Percentiles rank a stretch among this genome's conserved stretches.
These are phyloP conservation scores for Daphoenositta chrysoptera DNA, from an alignment of 2,113 vertebrate genomes.

Conservation along the genomic window DNA sequence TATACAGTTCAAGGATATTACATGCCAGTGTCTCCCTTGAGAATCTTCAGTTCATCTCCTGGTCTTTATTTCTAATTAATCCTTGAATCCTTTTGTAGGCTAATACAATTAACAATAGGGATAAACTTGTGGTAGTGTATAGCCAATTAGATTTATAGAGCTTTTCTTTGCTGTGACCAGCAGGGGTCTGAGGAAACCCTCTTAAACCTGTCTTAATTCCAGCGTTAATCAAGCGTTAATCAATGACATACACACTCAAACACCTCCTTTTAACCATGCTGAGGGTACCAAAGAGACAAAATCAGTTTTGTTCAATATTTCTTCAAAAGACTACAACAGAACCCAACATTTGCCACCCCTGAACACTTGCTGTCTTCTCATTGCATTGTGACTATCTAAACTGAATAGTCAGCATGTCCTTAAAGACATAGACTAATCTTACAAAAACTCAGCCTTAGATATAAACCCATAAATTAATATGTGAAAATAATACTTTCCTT, in stretches of 20 bases:
- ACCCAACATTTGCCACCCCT: neutral
- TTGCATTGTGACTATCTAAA: neutral
- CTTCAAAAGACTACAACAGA: neutral
- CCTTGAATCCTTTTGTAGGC: conserved; percentile 8
- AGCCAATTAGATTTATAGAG: neutral
- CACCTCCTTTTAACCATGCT: neutral
- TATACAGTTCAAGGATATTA: conserved; percentile 24
- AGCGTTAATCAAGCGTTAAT: neutral
- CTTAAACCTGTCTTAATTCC: neutral
- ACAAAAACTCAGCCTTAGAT: neutral
- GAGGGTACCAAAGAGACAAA: neutral
- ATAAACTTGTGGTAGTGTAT: neutral
- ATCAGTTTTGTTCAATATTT: neutral
- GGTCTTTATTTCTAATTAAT: conserved; percentile 54
- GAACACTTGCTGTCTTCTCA: neutral
- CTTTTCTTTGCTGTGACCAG: neutral
- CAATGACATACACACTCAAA: neutral
- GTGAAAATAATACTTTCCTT: neutral
- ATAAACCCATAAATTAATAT: neutral
- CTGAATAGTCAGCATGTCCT: neutral
- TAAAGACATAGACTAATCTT: neutral
- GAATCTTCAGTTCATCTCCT: conserved; percentile 29
- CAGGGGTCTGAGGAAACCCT: neutral
- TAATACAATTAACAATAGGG: conserved; percentile 34
- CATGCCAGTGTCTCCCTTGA: neutral